Percentiles rank a stretch among this genome's conserved stretches.
phyloP scores from a whole-genome alignment of 2,888 invertebrate species.

The Agrotis segetum region DNA sequence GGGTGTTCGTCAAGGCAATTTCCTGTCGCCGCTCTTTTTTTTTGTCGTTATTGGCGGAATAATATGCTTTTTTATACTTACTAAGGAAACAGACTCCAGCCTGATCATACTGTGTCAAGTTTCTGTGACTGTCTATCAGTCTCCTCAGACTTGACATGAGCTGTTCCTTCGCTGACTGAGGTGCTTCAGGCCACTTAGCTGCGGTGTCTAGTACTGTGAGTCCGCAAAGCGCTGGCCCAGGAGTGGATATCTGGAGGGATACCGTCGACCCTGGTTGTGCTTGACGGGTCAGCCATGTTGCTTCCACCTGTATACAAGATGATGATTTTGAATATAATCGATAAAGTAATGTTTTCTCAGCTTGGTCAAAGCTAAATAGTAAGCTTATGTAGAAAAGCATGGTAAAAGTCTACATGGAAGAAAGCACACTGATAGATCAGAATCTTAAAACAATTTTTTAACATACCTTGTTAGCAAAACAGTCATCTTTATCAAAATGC shows the following conservation, averaged over 20 bases:
- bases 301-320: conserved; percentile 77
- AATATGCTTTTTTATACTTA: conserved; percentile 63
- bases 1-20: no score
- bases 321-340: background rate
- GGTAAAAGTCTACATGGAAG: no score
- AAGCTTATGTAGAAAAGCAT: no score
- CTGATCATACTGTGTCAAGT: conserved; percentile 83
- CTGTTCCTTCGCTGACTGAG: conserved; percentile 70
- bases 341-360: background rate
- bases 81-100: conserved; percentile 82
- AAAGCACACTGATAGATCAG: no score
- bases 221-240: conserved; percentile 84
- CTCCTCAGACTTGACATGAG: conserved; percentile 72
- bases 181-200: conserved; percentile 72
- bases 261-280: conserved; percentile 78
- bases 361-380: no score
- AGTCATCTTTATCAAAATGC: conserved; percentile 89
- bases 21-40: no score
- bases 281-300: conserved; percentile 78
- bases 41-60: no score
- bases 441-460: background rate
- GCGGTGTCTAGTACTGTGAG: conserved; percentile 81
- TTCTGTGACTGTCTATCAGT: conserved; percentile 79
- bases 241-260: conserved; percentile 75
- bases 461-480: conserved; percentile 91